Evolutionary conservation across 2,797 vertebrate species (phyloP).

Genomic region (Pseudomugil gertrudae): DNA sequence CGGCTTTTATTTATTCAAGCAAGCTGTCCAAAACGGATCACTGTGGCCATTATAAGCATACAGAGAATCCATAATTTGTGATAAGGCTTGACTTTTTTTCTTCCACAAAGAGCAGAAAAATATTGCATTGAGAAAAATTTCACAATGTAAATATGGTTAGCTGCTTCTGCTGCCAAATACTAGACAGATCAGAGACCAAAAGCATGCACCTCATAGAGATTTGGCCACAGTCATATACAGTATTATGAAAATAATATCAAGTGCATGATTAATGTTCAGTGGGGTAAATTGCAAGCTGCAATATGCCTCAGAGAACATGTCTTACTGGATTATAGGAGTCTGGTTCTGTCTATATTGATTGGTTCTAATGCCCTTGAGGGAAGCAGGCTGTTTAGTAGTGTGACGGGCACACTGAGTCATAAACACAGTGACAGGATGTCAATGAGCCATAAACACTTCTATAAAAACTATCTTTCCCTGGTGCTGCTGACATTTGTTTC

Average conservation of each 20-base stretch:
- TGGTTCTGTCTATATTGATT: constrained; percentile 74
- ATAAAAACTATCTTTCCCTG: constrained; percentile 70
- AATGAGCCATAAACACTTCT: constrained; percentile 78
- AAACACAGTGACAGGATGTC: constrained; percentile 76
- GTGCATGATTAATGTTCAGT: constrained; percentile 36
- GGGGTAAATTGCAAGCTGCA: constrained; percentile 30
- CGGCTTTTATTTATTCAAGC: constrained; percentile 41
- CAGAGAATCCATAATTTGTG: constrained; percentile 49
- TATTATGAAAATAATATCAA: constrained; percentile 50
- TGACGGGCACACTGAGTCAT: constrained; percentile 75
- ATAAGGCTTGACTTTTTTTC: constrained; percentile 21
- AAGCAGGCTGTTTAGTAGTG: constrained; percentile 68
- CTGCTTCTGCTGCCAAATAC: constrained; percentile 14
- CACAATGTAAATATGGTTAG: constrained; percentile 4
- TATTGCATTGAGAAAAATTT: constrained; percentile 21
- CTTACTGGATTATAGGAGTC: constrained; percentile 68
- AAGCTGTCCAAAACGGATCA: constrained; percentile 35
- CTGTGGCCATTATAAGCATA: constrained; percentile 30
- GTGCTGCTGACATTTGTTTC: constrained; percentile 63
- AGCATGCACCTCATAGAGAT: constrained; percentile 15
- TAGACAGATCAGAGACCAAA: constrained; percentile 2
- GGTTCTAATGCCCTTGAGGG: constrained; percentile 73
- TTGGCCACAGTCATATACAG: constrained; percentile 15
- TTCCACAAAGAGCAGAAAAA: constrained; percentile 25
- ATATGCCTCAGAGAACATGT: constrained; percentile 58